Percentiles rank a stretch among this genome's conserved stretches.
These are phyloP conservation scores for Xiphydria camelus DNA, from an alignment of 2,888 invertebrate species.

Conservation along the genomic window DNA sequence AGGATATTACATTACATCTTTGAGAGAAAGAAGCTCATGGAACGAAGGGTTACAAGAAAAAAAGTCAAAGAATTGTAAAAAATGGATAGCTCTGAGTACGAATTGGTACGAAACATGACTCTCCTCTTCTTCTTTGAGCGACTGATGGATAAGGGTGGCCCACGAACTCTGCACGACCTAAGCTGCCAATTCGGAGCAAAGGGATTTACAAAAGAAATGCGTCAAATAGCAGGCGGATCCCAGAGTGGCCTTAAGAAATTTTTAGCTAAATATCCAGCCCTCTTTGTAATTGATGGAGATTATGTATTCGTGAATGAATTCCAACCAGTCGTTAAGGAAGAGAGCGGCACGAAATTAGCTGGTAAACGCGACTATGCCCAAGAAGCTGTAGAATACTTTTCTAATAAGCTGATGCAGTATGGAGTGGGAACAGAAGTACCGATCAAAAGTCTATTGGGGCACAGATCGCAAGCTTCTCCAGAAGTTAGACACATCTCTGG, in stretches of 20 bases:
- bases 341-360: conserved; percentile 59
- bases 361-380: conserved; percentile 88
- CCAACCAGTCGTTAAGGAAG: conserved; percentile 68
- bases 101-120: conserved; percentile 91
- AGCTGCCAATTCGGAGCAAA: conserved; percentile 99
- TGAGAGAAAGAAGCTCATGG: neutral
- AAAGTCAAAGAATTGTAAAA: conserved; percentile 29
- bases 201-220: conserved; percentile 98
- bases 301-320: conserved; percentile 84
- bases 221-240: conserved; percentile 92
- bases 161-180: conserved; percentile 94
- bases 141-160: conserved; percentile 94
- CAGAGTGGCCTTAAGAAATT: conserved; percentile 97
- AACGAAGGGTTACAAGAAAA: neutral
- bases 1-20: too few species aligned
- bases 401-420: conserved; percentile 91
- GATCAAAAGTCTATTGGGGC: conserved; percentile 93
- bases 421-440: conserved; percentile 96
- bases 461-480: conserved; percentile 93
- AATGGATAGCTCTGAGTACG: conserved; percentile 94
- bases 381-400: conserved; percentile 98
- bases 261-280: conserved; percentile 91
- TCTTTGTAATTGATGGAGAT: conserved; percentile 94
- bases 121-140: conserved; percentile 98
- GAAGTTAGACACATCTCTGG: conserved; percentile 96